phyloP scores from a whole-genome alignment of 2,888 invertebrate genomes.

The Agrenia bidenticulata region DNA sequence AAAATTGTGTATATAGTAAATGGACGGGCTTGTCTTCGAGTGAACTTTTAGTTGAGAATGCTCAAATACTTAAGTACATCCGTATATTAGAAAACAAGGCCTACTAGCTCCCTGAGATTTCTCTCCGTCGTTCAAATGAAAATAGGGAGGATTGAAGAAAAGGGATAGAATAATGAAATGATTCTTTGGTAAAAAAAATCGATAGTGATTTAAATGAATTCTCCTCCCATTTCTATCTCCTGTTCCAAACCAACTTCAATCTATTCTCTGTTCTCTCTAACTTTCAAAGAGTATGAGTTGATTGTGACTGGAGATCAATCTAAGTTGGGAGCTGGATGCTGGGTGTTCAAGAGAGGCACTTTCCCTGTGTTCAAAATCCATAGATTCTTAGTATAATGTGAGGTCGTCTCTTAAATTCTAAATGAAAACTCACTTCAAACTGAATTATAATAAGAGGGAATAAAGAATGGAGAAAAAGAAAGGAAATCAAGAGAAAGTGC shows the following conservation, averaged over 20 bases:
- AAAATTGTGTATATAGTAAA: background rate
- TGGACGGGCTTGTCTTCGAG: background rate
- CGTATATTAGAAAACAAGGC: background rate
- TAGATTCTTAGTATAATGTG: constrained; percentile 16
- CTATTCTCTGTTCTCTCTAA: constrained; percentile 5
- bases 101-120: background rate
- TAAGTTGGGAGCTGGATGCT: background rate
- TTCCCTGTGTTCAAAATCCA: background rate
- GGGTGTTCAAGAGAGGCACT: background rate
- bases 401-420: constrained; percentile 14
- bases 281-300: constrained; percentile 1
- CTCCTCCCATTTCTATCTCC: constrained; percentile 26
- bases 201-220: constrained; percentile 43
- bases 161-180: constrained; percentile 36
- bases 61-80: too few species aligned
- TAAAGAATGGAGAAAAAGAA: constrained; percentile 8
- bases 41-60: background rate
- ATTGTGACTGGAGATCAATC: constrained; percentile 9
- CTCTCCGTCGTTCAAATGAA: constrained; percentile 7
- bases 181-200: constrained; percentile 40
- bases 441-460: constrained; percentile 25
- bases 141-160: constrained; percentile 30
- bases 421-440: constrained; percentile 18
- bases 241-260: constrained; percentile 5
- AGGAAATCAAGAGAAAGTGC: constrained; percentile 12